Base-by-base conservation (phyloP, 2,797 vertebrate genomes). In the Sebastes steindachneri region DNA sequence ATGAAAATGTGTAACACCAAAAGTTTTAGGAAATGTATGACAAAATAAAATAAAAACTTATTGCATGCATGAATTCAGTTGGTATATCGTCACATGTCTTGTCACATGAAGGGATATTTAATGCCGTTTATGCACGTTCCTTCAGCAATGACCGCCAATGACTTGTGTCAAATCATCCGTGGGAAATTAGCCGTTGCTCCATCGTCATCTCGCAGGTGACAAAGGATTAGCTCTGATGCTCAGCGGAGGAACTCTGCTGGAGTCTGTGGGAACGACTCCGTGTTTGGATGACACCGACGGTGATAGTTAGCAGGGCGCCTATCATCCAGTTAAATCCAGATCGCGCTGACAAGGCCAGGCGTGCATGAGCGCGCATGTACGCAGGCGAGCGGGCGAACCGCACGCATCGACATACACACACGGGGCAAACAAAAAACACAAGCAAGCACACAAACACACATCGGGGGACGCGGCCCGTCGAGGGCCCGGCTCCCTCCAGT, bases 181-280 rank as follows among this genome's bases (percentile, higher is more conserved):
- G 92, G 85, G 92, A 95, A 93, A 83, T 57, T 45, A 70, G 68
- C 55, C 33, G 28, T 84, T 71, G 88, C 86, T 67, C 74, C 89
- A 75, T 74, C 35, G 23, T 92, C 79, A 72, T 82, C 73, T 85
- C 8, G 75, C 93, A 94, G 94, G 94, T 94, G 94, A 93, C 90
- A 85, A 37, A 68, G 69, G 83, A 86, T 89, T 66, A 65, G 82
- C 80, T 82, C 84, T 45, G 75, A 68, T 58, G 65, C 92, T 83
- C 92, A 88, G 92, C 84, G 23, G 92, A 92, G 74, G 37, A 85
- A 83, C 77, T 75, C 93, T 75, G 92, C 91, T 80, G 94, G 94
- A 94, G 93, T 91, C 92, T 92, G 88, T 95, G 94, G 94, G 94
- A 94, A 95, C 73, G 10, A 21, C 10, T 83, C 86, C 3, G 81